Evolutionary conservation across 2,113 vertebrate genomes (phyloP), one percentile per base, ranked within the genome.

Genomic region (Melospiza georgiana): DNA sequence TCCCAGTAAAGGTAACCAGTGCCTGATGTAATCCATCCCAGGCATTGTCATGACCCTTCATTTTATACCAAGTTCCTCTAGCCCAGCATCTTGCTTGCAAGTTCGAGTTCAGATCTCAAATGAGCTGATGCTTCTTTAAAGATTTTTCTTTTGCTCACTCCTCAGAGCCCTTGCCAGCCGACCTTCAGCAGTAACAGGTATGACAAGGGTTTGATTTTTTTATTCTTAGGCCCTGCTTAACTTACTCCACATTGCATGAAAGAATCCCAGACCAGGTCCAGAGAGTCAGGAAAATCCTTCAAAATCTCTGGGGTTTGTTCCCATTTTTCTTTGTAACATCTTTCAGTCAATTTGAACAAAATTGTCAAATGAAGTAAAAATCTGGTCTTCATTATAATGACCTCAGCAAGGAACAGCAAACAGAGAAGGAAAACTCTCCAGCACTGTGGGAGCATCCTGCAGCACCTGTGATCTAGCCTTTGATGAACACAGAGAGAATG

Each of bases 401-500:
- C 91, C 55, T 58, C 66, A 30, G 46, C 59, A 39, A 87, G 85
- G 27, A 74, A 28, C 54, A 55, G 33, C 74, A 93, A 93, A 66
- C 31, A 66, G 68, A 69, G 78, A 85, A 67, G 35, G 49, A 78
- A 86, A 91, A 74, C 52, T 43, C 43, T 85, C 41, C 17, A 80
- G 72, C 87, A 31, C 81, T 63, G 72, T 52, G 67, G 58, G 66
- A 28, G 27, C n/a, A 49, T 77, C 33, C 39, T 37, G 62, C 46
- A 71, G 15, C 90, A 69, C 33, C 73, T 66, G 73, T 83, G 92
- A 78, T 54, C 66, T 88, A 66, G 74, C 31, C 66, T 91, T 97
- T 95, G 54, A 81, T 58, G 93, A 94, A 62, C 15, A 51, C 24
- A 51, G 33, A 63, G 28, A 48, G 59, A 89, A 89, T 48, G 57